A percentile compares a stretch with the other conserved stretches of the same genome.
Evolutionary conservation across 2,888 invertebrate genomes (phyloP).

Genomic region (Nemapogon koenigi): DNA sequence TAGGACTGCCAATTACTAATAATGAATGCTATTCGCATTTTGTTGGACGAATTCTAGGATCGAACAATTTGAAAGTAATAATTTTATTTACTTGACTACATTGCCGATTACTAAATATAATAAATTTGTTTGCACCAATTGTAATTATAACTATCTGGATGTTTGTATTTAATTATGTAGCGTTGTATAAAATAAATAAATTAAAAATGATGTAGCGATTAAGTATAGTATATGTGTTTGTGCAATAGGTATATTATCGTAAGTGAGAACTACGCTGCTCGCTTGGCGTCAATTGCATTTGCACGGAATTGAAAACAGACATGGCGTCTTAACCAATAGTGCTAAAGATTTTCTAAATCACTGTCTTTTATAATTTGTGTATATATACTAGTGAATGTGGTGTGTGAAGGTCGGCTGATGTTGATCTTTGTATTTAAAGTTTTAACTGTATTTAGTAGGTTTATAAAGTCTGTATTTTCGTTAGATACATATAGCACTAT

Average conservation of each 20-base stretch:
- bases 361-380: too few species aligned
- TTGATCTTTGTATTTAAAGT: too few species aligned
- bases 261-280: too few species aligned
- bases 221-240: conserved; percentile 55
- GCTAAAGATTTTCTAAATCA: too few species aligned
- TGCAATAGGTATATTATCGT: conserved; percentile 58
- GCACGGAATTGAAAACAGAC: too few species aligned
- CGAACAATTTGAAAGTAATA: conserved; percentile 26
- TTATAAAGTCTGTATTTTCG: too few species aligned
- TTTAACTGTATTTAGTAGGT: too few species aligned
- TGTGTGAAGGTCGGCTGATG: too few species aligned
- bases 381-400: too few species aligned
- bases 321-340: too few species aligned
- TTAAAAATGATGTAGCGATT: conserved; percentile 46
- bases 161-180: conserved; percentile 58
- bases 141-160: conserved; percentile 61
- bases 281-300: too few species aligned
- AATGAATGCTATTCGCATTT: conserved; percentile 41
- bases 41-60: conserved; percentile 48
- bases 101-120: conserved; percentile 27
- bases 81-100: background rate
- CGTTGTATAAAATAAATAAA: conserved; percentile 52
- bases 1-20: conserved; percentile 54
- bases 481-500: too few species aligned
- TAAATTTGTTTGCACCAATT: conserved; percentile 50